Evolutionary conservation across 2,888 invertebrate species (phyloP), one percentile per base, ranked within the genome.

Genomic region (Endomychus coccineus): DNA sequence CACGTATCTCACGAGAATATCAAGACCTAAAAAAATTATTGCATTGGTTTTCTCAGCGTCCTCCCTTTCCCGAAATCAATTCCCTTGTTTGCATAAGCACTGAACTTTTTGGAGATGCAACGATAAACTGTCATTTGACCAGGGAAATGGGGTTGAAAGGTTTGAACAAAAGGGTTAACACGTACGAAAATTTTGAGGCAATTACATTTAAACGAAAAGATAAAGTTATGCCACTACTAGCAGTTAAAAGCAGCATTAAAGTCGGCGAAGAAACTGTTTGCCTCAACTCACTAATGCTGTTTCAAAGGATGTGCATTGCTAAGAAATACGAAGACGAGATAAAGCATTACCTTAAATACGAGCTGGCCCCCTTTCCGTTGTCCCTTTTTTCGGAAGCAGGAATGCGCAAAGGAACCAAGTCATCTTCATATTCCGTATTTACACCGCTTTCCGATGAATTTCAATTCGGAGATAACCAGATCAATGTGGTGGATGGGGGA

Each of bases 401-500:
- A 16, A 45, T 48, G 43, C 41, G 44, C n/a, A 51, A 51, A 36
- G 36, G 40, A 7, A 44, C 36, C 28, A 48, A 42, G 16, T 46
- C 46, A 36, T 17, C 38, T 16, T 22, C 46, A 27, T 46, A 43
- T 34, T 11, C 25, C 23, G 27, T 28, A 25, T 43, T 43, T 31
- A 32, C 33, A 29, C 43, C 35, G 22, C 12, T 41, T 36, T 11
- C 35, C 19, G 40, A 41, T 13, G 25, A 31, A 13, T 15, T 37
- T 11, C 17, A 36, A 35, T 37, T 43, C 17, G 42, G 39, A 29
- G 29, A 34, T 39, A 49, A 30, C 36, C n/a, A n/a, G n/a, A 29
- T 34, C 6, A 36, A 44, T 36, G 43, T 54, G 4, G 34, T 58
- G 9, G 58, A 57, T 41, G 55, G 55, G 14, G 54, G 55, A 16